A percentile compares a stretch with the other conserved stretches of the same genome.
Conservation (phyloP, 2,888 invertebrate species). For the Coelopa pilipes region DNA sequence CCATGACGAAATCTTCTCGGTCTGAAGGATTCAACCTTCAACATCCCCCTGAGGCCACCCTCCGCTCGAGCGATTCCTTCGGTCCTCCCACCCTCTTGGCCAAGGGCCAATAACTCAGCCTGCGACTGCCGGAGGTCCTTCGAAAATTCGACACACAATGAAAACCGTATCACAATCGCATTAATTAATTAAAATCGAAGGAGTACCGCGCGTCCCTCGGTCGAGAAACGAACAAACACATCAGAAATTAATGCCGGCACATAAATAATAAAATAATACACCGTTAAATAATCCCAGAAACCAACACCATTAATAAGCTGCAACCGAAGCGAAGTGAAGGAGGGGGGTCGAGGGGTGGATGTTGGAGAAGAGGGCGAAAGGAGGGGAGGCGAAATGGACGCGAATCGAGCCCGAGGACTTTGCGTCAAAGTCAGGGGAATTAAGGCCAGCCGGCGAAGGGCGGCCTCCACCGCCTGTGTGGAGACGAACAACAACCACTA, state of each 20-base stretch:
- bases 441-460: conserved; percentile 17
- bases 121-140: no score
- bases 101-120: no score
- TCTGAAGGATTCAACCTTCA: no score
- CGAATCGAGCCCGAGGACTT: no score
- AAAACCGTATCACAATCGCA: neutral
- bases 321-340: conserved; percentile 31
- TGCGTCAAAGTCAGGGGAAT: conserved; percentile 1
- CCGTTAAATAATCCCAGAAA: conserved; percentile 62
- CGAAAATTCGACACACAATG: no score
- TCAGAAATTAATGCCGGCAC: conserved; percentile 32
- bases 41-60: no score
- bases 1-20: no score
- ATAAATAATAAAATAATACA: conserved; percentile 63
- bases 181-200: neutral
- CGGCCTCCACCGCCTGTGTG: neutral
- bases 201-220: neutral
- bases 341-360: no score
- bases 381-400: no score
- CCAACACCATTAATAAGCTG: conserved; percentile 62
- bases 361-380: no score
- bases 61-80: no score
- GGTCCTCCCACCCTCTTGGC: no score
- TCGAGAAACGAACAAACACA: neutral
- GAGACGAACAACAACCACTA: conserved; percentile 17